Evolutionary conservation across 2,113 vertebrate species (phyloP), one percentile per base, ranked within the genome.

Genomic region (Albula goreensis): DNA sequence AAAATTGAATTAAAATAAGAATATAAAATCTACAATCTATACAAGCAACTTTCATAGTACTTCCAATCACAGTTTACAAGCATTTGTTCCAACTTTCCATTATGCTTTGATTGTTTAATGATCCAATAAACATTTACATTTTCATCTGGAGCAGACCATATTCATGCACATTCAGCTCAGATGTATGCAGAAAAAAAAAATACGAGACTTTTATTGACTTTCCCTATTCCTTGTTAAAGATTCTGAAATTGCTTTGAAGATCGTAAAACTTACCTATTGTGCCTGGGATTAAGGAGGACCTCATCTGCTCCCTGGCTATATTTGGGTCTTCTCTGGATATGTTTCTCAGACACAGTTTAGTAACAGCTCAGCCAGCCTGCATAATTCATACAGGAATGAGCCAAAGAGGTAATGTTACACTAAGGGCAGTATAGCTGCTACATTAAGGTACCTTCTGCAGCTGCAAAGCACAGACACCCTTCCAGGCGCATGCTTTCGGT

Each of bases 331-430:
- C 91, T 91, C 91, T 90, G 91, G 93, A 95, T 95, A 94, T 90
- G 92, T 95, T 95, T 95, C 90, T 86, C 92, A 93, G 93, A 93
- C 94, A 95, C 95, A 95, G 95, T 95, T 96, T 95, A 88, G 93
- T 93, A 94, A 94, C 90, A 92, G 95, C 93, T 92, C 94, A 93
- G 94, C 91, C 95, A 87, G 86, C 89, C 85, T 98, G 91, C 96
- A 98, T 98, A 96, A 98, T 98, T 98, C 89, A 98, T 97, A 94
- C 74, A 74, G 70, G 91, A 89, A 88, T 81, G 80, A 96, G 93
- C 94, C 93, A 88, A 15, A 89, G 90, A 91, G 96, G 94, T 98
- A 96, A 89, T 90, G 94, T 98, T 98, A 97, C 97, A 93, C 92
- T 85, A 92, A 91, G 87, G 22, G 92, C 93, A 95, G 92, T 92